Evolutionary conservation across 2,888 invertebrate species (phyloP).

Genomic region (Pantelozetes paolii): DNA sequence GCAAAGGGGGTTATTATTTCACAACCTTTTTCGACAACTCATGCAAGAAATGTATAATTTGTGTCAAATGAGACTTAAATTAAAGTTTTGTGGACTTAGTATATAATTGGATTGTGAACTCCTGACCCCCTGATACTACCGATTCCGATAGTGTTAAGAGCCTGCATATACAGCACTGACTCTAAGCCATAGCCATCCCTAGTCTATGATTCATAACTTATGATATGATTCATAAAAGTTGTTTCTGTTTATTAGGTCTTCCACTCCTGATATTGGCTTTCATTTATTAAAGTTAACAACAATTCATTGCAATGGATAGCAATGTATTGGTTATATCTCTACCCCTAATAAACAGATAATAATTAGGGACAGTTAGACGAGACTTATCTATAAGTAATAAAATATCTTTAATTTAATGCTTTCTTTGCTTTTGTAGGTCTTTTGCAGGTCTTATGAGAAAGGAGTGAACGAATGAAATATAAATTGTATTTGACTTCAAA

Average conservation of each 20-base stretch:
- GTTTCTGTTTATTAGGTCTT: conserved; percentile 13
- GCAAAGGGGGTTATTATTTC: too few relatives aligned
- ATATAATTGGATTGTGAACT: too few relatives aligned
- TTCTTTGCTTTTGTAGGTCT: not conserved
- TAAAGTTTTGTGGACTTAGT: too few relatives aligned
- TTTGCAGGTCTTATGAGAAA: not conserved
- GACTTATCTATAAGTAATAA: conserved; percentile 21
- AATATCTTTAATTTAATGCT: conserved; percentile 12
- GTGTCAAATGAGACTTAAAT: too few relatives aligned
- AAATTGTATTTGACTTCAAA: not conserved
- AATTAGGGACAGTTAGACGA: too few relatives aligned
- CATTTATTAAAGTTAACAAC: conserved; percentile 6
- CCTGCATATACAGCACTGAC: too few relatives aligned
- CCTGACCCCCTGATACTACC: too few relatives aligned
- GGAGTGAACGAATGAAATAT: not conserved
- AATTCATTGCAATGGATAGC: not conserved
- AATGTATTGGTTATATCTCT: not conserved
- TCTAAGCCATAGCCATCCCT: not conserved
- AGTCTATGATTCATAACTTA: conserved; percentile 15
- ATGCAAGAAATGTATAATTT: too few relatives aligned
- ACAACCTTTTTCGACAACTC: too few relatives aligned
- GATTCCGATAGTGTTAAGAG: too few relatives aligned
- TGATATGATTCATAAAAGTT: conserved; percentile 22
- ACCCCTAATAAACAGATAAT: conserved; percentile 19
- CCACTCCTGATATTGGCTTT: conserved; percentile 13